Evolutionary conservation across 2,797 vertebrate genomes (phyloP).

Genomic region (Aselliscus stoliczkanus): DNA sequence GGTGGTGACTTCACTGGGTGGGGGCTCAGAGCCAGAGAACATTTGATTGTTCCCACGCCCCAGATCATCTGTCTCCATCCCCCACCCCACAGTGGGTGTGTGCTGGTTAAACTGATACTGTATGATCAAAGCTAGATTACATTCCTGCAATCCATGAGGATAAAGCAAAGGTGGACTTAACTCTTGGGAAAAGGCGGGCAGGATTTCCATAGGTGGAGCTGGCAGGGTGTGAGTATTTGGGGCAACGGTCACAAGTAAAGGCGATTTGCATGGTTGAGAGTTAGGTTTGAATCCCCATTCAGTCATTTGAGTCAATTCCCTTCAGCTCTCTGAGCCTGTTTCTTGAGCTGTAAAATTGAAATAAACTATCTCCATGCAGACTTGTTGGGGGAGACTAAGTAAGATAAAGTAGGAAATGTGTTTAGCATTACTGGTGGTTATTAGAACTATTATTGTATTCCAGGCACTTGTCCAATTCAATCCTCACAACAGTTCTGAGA

Average conservation of each 20-base stretch:
- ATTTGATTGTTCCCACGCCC: conserved; percentile 22
- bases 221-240: neutral
- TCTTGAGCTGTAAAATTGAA: neutral
- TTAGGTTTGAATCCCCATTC: neutral
- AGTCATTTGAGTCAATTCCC: neutral
- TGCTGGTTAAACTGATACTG: neutral
- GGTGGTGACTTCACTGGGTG: conserved; percentile 44
- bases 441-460: neutral
- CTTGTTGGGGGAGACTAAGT: neutral
- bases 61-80: neutral
- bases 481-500: neutral
- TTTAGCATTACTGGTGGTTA: neutral
- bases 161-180: neutral
- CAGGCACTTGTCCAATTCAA: neutral
- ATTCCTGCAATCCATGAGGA: neutral
- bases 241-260: neutral
- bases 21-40: conserved; percentile 31
- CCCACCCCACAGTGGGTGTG: neutral
- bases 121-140: conserved; percentile 3
- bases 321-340: neutral
- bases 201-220: neutral
- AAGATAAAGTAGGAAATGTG: neutral
- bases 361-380: neutral
- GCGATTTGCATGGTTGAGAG: neutral
- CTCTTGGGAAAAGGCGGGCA: neutral